Conservation (phyloP, 2,888 invertebrate genomes). For the Ceraclea dissimilis region DNA sequence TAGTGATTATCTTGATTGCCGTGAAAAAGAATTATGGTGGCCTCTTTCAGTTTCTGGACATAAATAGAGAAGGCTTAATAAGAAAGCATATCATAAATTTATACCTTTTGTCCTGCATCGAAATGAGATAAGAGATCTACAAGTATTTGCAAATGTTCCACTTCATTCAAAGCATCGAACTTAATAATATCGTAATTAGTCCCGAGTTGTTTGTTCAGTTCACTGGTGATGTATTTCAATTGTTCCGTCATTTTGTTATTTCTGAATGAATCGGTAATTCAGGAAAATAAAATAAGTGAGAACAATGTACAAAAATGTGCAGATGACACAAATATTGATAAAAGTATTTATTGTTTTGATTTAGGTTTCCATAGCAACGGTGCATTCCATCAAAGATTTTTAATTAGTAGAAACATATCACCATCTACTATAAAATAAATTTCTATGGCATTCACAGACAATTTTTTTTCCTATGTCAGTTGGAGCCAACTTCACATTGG, state of each 20-base stretch:
- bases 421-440: too few species aligned
- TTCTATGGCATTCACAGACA: too few species aligned
- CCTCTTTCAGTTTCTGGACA: too few species aligned
- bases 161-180: constrained; percentile 71
- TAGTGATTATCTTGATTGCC: background rate
- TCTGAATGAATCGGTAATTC: too few species aligned
- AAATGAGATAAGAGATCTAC: constrained; percentile 68
- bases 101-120: constrained; percentile 58
- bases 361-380: background rate
- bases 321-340: too few species aligned
- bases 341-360: background rate
- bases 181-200: constrained; percentile 75
- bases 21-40: background rate
- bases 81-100: too few species aligned
- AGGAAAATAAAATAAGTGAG: too few species aligned
- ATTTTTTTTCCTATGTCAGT: too few species aligned
- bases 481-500: too few species aligned
- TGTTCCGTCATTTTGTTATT: constrained; percentile 57
- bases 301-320: too few species aligned
- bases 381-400: background rate
- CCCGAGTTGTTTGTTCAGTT: constrained; percentile 63
- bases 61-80: too few species aligned
- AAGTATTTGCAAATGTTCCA: constrained; percentile 69
- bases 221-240: constrained; percentile 62
- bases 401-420: too few species aligned